Conservation (phyloP, 2,113 vertebrate species). For the cat (Felis catus) region DNA sequence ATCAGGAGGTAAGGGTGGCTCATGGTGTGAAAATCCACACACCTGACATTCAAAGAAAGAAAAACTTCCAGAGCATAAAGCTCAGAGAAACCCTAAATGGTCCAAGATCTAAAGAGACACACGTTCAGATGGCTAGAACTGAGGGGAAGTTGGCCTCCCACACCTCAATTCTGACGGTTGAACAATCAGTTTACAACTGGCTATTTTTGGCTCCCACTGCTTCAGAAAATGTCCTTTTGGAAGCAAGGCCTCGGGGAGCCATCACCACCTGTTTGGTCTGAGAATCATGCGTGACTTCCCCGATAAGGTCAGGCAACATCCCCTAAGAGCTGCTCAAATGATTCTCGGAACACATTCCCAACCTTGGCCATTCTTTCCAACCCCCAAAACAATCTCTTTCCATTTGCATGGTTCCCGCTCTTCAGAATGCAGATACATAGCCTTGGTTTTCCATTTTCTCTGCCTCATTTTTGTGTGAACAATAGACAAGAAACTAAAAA, state of each 20-base stretch:
- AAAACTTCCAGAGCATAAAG: neutral
- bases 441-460: constrained; percentile 86
- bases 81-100: neutral
- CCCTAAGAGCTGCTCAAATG: constrained; percentile 85
- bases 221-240: constrained; percentile 67
- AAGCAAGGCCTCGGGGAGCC: constrained; percentile 50
- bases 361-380: constrained; percentile 87
- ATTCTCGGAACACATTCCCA: constrained; percentile 83
- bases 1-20: no score
- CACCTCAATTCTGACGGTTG: neutral
- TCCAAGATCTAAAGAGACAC: neutral
- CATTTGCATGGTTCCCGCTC: constrained; percentile 87
- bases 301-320: constrained; percentile 87
- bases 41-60: neutral
- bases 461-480: constrained; percentile 62
- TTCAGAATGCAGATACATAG: constrained; percentile 83
- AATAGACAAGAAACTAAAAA: constrained; percentile 59
- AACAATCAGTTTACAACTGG: neutral
- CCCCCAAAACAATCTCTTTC: constrained; percentile 85
- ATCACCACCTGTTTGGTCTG: constrained; percentile 66
- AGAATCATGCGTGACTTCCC: constrained; percentile 83
- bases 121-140: neutral
- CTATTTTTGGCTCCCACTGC: constrained; percentile 32
- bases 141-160: neutral
- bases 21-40: neutral